Conservation (phyloP, 1,140 invertebrate species). For the Mizuhopecten yessoensis region DNA sequence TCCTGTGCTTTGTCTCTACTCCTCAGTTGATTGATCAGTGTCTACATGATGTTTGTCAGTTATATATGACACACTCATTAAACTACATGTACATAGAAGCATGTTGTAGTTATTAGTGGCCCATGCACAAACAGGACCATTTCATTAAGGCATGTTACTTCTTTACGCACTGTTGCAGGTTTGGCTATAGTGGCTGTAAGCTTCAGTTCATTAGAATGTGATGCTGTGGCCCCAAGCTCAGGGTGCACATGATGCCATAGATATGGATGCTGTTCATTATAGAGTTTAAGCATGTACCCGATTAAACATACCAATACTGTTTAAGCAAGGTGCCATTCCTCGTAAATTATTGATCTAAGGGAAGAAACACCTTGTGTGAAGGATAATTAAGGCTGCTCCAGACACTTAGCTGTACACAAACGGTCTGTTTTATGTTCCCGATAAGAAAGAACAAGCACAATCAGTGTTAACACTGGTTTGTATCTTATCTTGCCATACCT, state of each 20-base stretch:
- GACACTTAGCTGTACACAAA: not conserved
- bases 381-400: not conserved
- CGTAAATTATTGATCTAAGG: not conserved
- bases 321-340: not conserved
- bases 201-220: no score
- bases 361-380: conserved; percentile 23
- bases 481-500: not conserved
- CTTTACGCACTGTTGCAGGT: not conserved
- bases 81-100: no score
- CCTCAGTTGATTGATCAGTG: no score
- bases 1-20: no score
- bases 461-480: not conserved
- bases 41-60: no score
- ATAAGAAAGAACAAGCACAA: not conserved
- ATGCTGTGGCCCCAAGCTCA: no score
- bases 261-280: not conserved
- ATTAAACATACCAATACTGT: not conserved
- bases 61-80: no score
- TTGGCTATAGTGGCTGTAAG: no score
- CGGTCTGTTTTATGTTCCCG: not conserved
- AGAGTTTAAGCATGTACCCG: not conserved
- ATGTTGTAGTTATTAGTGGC: not conserved
- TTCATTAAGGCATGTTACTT: not conserved
- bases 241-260: not conserved
- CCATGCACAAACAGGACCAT: not conserved